Conservation (phyloP, 2,888 invertebrate genomes). For the Iselma pallidipennis region DNA sequence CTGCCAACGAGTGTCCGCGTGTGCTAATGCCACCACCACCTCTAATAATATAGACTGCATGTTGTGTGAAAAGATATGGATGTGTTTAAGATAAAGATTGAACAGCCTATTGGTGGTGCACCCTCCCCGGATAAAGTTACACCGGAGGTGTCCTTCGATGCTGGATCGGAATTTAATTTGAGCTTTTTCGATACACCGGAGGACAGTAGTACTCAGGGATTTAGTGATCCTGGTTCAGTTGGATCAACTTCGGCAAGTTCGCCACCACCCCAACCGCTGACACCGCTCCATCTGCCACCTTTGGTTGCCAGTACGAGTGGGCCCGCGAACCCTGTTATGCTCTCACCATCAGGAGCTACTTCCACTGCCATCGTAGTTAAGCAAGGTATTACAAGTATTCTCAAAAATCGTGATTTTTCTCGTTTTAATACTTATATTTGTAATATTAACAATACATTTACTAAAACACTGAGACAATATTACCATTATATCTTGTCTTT, state of each 20-base stretch:
- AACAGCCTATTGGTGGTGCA: conserved; percentile 67
- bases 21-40: conserved; percentile 24
- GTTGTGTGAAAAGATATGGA: conserved; percentile 60
- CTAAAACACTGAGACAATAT: too few species aligned
- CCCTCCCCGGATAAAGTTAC: conserved; percentile 64
- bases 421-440: neutral
- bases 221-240: conserved; percentile 70
- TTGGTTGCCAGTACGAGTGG: conserved; percentile 20
- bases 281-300: conserved; percentile 42
- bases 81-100: conserved; percentile 66
- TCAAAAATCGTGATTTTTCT: neutral
- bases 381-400: conserved; percentile 47
- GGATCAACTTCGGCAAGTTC: conserved; percentile 60
- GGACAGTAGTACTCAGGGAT: conserved; percentile 68
- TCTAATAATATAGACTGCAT: conserved; percentile 13
- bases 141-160: conserved; percentile 72
- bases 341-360: conserved; percentile 48
- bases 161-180: conserved; percentile 77
- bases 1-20: conserved; percentile 24
- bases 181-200: conserved; percentile 77
- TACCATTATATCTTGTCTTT: neutral
- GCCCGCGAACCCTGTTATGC: conserved; percentile 42
- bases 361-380: conserved; percentile 46
- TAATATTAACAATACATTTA: neutral
- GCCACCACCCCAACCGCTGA: conserved; percentile 48